Percentiles rank a stretch among this genome's conserved stretches.
Conservation (phyloP, 2,113 vertebrate species). For the Apodemus sylvaticus region DNA sequence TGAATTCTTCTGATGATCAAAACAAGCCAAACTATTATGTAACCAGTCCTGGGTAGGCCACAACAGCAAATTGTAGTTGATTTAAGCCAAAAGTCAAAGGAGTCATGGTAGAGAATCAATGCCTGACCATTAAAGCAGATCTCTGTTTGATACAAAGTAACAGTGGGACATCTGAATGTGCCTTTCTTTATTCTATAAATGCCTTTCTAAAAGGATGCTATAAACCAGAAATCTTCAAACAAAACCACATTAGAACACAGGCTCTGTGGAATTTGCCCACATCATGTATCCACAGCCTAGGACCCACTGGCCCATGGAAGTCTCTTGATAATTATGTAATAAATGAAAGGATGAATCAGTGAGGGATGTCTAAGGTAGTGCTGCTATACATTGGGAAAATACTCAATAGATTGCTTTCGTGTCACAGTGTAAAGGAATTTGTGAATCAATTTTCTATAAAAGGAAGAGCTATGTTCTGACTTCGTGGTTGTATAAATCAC, state of each 20-base stretch:
- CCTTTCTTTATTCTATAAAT: neutral
- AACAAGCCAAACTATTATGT: neutral
- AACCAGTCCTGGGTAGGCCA: neutral
- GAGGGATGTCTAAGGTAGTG: neutral
- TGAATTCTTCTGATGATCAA: neutral
- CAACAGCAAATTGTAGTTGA: neutral
- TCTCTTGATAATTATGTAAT: neutral
- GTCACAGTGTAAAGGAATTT: neutral
- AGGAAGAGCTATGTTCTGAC: neutral
- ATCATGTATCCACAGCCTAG: neutral
- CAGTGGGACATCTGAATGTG: neutral
- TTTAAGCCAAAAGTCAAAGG: neutral
- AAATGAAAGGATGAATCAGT: neutral
- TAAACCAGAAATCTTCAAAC: neutral
- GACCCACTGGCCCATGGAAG: neutral
- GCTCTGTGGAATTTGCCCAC: neutral
- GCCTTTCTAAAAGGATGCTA: constrained; percentile 8
- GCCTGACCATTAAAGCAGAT: neutral
- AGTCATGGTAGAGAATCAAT: neutral
- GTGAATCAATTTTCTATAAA: neutral
- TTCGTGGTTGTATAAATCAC: neutral
- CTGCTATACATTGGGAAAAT: neutral
- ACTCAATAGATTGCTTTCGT: neutral
- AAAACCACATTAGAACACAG: neutral
- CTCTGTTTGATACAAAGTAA: neutral